These are phyloP conservation scores for Drosophila kanekoi DNA, from an alignment of 2,888 invertebrate species.

Conservation along the genomic window DNA sequence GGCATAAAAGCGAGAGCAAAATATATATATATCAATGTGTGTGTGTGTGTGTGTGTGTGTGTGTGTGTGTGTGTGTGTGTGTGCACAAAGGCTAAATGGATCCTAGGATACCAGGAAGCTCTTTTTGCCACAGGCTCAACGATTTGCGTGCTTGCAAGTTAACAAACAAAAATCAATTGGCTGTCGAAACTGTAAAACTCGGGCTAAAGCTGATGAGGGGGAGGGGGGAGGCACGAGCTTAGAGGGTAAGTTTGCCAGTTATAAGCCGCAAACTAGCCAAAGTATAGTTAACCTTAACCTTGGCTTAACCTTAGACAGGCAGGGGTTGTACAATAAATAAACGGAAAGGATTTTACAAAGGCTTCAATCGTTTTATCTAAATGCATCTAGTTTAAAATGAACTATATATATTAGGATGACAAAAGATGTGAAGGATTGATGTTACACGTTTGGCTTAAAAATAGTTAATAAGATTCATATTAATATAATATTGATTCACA, in stretches of 20 bases:
- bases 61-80: not conserved
- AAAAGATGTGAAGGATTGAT: too few relatives aligned
- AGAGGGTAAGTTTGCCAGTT: conserved; percentile 22
- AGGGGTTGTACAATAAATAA: conserved; percentile 9
- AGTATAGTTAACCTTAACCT: conserved; percentile 33
- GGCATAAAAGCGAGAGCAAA: conserved; percentile 8
- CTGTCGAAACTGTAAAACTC: conserved; percentile 26
- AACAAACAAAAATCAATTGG: conserved; percentile 73
- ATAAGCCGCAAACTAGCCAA: conserved; percentile 48
- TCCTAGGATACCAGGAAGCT: conserved; percentile 8
- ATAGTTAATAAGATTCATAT: too few relatives aligned
- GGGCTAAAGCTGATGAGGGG: not conserved
- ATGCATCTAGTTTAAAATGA: not conserved
- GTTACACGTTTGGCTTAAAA: too few relatives aligned
- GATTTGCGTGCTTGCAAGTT: conserved; percentile 66
- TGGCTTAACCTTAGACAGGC: conserved; percentile 26
- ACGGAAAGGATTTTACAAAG: too few relatives aligned
- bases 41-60: not conserved
- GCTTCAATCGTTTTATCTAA: too few relatives aligned
- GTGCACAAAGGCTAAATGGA: conserved; percentile 35
- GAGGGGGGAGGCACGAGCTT: not conserved
- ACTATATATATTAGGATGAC: not conserved
- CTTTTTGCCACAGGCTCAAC: conserved; percentile 19
- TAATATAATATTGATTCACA: too few relatives aligned
- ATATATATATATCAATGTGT: conserved; percentile 3